These are phyloP conservation scores for Lethrus apterus DNA, from an alignment of 1,140 invertebrate species.

Conservation along the genomic window DNA sequence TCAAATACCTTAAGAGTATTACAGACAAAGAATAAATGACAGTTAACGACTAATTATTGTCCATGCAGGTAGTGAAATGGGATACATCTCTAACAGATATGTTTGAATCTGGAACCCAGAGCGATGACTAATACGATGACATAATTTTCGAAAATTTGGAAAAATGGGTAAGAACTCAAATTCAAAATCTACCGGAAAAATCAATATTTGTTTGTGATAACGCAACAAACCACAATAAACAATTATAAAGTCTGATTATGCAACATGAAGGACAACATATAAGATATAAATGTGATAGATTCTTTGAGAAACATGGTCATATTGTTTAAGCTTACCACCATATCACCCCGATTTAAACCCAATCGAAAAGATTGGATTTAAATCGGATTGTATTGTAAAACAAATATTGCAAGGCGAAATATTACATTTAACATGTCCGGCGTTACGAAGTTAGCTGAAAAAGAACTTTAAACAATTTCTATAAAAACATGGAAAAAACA, in stretches of 20 bases:
- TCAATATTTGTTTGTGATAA: slow-evolving; percentile 38
- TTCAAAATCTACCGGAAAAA: slow-evolving; percentile 33
- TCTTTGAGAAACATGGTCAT: slow-evolving; percentile 18
- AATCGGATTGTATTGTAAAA: no score
- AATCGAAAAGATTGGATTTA: slow-evolving; percentile 37
- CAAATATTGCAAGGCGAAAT: slow-evolving; percentile 28
- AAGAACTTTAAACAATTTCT: slow-evolving; percentile 1
- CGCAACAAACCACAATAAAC: slow-evolving; percentile 36
- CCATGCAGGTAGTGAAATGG: slow-evolving; percentile 25
- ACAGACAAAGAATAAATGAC: no score
- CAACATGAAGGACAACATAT: slow-evolving; percentile 12
- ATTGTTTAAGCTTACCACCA: slow-evolving; percentile 31
- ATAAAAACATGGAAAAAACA: background rate
- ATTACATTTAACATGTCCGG: slow-evolving; percentile 19
- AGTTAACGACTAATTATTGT: slow-evolving; percentile 29
- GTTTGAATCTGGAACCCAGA: slow-evolving; percentile 19
- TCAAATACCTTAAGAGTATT: no score
- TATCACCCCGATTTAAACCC: slow-evolving; percentile 40
- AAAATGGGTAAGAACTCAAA: slow-evolving; percentile 20
- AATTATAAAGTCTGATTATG: slow-evolving; percentile 14
- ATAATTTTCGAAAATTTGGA: slow-evolving; percentile 27
- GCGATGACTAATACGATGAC: slow-evolving; percentile 31
- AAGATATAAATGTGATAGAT: slow-evolving; percentile 26
- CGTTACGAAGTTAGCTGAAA: background rate
- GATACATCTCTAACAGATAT: slow-evolving; percentile 26